Conservation (phyloP, 2,888 invertebrate genomes). For the Sicus ferrugineus region DNA sequence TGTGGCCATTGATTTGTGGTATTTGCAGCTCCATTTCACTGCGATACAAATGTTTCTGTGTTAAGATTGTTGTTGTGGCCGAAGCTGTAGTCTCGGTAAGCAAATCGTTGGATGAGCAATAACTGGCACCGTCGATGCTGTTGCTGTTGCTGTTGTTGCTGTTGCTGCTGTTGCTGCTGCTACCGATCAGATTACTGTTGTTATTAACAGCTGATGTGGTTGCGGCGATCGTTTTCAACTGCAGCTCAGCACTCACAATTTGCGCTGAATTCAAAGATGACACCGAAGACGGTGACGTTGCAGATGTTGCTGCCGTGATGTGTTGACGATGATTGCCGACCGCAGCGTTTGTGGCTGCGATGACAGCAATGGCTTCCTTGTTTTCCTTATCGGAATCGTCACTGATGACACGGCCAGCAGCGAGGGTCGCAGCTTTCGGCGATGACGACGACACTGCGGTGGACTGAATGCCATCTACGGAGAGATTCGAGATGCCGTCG, state of each 20-base stretch:
- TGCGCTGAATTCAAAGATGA: conserved; percentile 41
- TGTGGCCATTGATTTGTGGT: conserved; percentile 54
- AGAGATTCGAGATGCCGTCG: conserved; percentile 36
- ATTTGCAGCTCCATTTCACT: no score
- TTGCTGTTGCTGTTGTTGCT: conserved; percentile 51
- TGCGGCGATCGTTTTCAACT: conserved; percentile 34
- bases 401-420: conserved; percentile 40
- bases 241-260: conserved; percentile 43
- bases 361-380: conserved; percentile 53
- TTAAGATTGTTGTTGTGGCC: conserved; percentile 50
- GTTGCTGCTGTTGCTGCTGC: conserved; percentile 19
- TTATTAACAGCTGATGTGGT: conserved; percentile 25
- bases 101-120: conserved; percentile 52
- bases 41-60: conserved; percentile 36
- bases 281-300: conserved; percentile 35
- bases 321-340: conserved; percentile 24
- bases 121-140: conserved; percentile 52
- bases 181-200: conserved; percentile 25
- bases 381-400: conserved; percentile 65
- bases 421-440: conserved; percentile 38
- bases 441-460: conserved; percentile 55
- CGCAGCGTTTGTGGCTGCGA: conserved; percentile 36
- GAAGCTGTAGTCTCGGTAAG: conserved; percentile 46
- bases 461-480: conserved; percentile 55
- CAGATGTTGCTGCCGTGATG: conserved; percentile 14